Conservation (phyloP, 1,140 invertebrate genomes). For the Antheraea mylitta region DNA sequence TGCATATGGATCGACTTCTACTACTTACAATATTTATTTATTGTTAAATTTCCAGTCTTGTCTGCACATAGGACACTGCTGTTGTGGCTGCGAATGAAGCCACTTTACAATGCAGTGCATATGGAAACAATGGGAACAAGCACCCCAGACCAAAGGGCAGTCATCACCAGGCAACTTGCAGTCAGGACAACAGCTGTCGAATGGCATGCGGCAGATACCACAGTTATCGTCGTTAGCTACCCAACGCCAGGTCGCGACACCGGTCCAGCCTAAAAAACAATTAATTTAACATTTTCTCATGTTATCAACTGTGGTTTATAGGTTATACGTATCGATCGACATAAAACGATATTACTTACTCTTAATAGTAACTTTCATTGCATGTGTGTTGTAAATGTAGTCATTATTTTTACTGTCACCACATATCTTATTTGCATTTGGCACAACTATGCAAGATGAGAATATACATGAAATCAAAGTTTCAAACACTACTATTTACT, state of each 20-base stretch:
- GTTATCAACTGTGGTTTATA: not conserved
- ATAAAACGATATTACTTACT: slow-evolving; percentile 45
- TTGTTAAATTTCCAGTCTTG: slow-evolving; percentile 99
- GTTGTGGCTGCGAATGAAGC: slow-evolving; percentile 97
- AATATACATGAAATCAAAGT: no score
- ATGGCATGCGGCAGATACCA: slow-evolving; percentile 99
- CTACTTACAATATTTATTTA: slow-evolving; percentile 67
- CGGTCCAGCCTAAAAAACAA: slow-evolving; percentile 88
- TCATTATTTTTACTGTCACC: not conserved
- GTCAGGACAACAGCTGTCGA: slow-evolving; percentile 99
- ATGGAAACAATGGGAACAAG: slow-evolving; percentile 99
- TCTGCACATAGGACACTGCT: slow-evolving; percentile 99
- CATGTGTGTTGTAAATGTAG: not conserved
- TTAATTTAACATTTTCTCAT: not conserved
- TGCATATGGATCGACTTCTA: not conserved
- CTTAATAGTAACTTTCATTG: slow-evolving; percentile 72
- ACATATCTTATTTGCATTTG: no score
- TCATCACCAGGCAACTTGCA: slow-evolving; percentile 99
- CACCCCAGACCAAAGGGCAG: slow-evolving; percentile 98
- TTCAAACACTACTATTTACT: no score
- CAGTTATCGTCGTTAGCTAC: slow-evolving; percentile 99
- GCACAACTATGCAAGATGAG: no score
- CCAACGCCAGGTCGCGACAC: slow-evolving; percentile 99
- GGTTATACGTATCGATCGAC: not conserved
- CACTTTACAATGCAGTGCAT: slow-evolving; percentile 99